Conservation (phyloP, 2,113 vertebrate genomes). For the Diadophis punctatus region DNA sequence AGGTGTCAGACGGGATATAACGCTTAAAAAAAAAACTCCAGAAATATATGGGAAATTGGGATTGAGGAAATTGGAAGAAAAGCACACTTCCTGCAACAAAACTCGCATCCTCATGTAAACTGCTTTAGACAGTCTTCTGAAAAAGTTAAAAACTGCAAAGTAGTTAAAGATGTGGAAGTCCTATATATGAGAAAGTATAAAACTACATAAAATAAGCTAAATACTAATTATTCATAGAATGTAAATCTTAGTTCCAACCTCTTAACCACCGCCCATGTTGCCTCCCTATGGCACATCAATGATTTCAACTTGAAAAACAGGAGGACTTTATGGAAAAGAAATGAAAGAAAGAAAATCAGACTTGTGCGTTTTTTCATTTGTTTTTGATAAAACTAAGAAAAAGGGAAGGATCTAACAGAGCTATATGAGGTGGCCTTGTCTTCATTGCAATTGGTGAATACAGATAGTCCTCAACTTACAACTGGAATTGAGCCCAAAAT, state of each 20-base stretch:
- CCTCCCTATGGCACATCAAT: neutral
- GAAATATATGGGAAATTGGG: neutral
- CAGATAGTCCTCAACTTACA: neutral
- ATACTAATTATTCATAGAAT: neutral
- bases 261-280: neutral
- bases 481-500: neutral
- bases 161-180: neutral
- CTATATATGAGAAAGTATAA: neutral
- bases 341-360: neutral
- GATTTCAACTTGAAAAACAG: neutral
- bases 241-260: neutral
- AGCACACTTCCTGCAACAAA: neutral
- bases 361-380: neutral
- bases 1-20: neutral
- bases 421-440: neutral
- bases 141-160: neutral
- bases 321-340: neutral
- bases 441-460: neutral
- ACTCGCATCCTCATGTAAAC: neutral
- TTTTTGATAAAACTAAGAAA: neutral
- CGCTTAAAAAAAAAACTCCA: neutral
- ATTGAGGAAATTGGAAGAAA: neutral
- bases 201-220: neutral
- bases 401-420: neutral
- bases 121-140: neutral